Evolutionary conservation across 1,140 invertebrate genomes (phyloP).

Genomic region (Vollenhovia emeryi): DNA sequence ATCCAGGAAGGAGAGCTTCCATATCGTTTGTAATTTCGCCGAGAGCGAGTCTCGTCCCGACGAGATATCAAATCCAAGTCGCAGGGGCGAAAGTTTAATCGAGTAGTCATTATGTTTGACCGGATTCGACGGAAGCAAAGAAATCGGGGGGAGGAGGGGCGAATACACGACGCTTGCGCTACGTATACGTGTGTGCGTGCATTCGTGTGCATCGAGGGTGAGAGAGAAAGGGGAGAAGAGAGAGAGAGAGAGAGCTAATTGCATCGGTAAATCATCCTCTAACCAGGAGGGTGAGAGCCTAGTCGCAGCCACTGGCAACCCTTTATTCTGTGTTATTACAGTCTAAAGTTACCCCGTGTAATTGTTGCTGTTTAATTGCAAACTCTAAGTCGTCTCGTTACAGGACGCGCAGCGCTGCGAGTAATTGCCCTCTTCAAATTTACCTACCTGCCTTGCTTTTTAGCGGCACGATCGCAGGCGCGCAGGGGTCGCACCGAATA

Average conservation of each 20-base stretch:
- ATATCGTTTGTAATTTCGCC: not conserved
- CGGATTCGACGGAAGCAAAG: slow-evolving; percentile 79
- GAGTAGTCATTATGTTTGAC: slow-evolving; percentile 85
- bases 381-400: slow-evolving; percentile 84
- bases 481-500: slow-evolving; percentile 47
- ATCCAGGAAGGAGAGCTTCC: not conserved
- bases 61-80: slow-evolving; percentile 54
- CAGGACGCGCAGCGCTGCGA: slow-evolving; percentile 73
- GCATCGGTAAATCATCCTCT: slow-evolving; percentile 86
- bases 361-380: slow-evolving; percentile 86
- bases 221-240: not conserved
- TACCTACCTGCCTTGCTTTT: slow-evolving; percentile 68
- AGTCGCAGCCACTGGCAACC: slow-evolving; percentile 81
- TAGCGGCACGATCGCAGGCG: slow-evolving; percentile 61
- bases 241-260: slow-evolving; percentile 81
- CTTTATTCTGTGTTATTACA: slow-evolving; percentile 86
- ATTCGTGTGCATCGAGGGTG: slow-evolving; percentile 3
- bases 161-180: slow-evolving; percentile 31
- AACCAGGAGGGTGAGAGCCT: slow-evolving; percentile 82
- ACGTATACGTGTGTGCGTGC: slow-evolving; percentile 61
- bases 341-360: slow-evolving; percentile 86
- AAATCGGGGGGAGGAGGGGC: slow-evolving; percentile 53
- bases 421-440: slow-evolving; percentile 75
- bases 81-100: slow-evolving; percentile 78
- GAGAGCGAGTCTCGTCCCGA: slow-evolving; percentile 4